Base-by-base conservation (phyloP, 2,113 vertebrate genomes). In the Anguilla rostrata region DNA sequence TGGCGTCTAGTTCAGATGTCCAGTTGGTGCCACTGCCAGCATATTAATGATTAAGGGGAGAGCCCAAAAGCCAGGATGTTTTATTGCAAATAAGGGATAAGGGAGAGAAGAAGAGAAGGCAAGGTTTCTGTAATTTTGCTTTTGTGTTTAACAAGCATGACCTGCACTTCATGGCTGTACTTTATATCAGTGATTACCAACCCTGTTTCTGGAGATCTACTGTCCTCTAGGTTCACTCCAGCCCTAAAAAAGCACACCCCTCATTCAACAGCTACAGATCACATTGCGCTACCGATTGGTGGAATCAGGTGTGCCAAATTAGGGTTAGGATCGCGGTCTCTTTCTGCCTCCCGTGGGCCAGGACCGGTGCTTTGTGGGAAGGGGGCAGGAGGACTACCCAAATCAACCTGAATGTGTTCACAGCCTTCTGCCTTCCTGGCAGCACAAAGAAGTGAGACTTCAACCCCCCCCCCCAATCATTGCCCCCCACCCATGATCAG, bases 351-450 rank as follows among this genome's bases (percentile, higher is more conserved):
- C 63, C 85, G 16, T 63, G 79, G n/a, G 85, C 85, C 53, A 56
- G 43, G 78, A 26, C 22, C 39, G 18, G 79, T 26, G 39, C n/a
- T 71, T 79, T 66, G 39, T 15, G 40, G 90, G 96, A 89, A 89
- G 99, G 99, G 92, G 99, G 92, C 94, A 98, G 87, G 96, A 98
- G 4, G 96, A 98, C 91, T 99, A 98, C 90, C 94, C 99, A 92
- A 97, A 99, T 84, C 99, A 98, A 98, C 96, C 97, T 0, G 98
- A 99, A 86, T 99, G 99, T 94, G 34, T 99, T 99, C 86, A 99
- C 99, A 98, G 97, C 97, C 34, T 3, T 98, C 99, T 41, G 98
- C 98, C 6, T 99, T 99, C 93, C 94, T 99, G 84, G 98, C 98
- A 8, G 98, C 98, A 11, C 98, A 99, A 91, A 97, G 98, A 92